Conservation (phyloP, 2,888 invertebrate genomes). For the Diarsia rubi region DNA sequence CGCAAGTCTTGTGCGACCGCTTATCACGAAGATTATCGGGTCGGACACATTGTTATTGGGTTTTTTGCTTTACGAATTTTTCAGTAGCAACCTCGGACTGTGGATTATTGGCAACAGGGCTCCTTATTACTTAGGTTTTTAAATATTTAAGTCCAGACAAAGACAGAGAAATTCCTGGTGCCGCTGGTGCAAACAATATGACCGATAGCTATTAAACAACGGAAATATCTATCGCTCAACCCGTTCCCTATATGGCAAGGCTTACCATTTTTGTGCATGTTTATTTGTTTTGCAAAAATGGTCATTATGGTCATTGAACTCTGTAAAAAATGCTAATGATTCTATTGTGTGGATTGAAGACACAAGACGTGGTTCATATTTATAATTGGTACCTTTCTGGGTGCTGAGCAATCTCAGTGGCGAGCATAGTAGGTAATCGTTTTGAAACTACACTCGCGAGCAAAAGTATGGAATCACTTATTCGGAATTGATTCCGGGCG, state of each 20-base stretch:
- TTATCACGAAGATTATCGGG: no score
- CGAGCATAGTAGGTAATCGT: no score
- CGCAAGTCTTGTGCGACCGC: no score
- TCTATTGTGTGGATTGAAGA: not conserved
- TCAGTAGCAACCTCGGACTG: no score
- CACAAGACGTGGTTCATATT: not conserved
- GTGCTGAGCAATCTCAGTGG: no score
- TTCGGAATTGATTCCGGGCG: no score
- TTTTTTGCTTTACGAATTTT: no score
- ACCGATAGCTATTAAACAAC: slow-evolving; percentile 2
- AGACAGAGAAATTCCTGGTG: not conserved
- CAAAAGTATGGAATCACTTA: no score
- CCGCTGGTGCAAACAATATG: not conserved
- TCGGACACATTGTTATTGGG: no score
- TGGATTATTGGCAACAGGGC: no score
- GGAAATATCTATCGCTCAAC: not conserved
- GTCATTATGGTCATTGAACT: slow-evolving; percentile 18
- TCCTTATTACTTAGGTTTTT: no score
- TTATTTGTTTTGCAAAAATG: slow-evolving; percentile 16
- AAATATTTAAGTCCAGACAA: not conserved
- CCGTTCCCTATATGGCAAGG: not conserved
- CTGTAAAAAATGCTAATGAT: slow-evolving; percentile 9
- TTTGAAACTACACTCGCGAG: no score
- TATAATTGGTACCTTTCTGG: not conserved
- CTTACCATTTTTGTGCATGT: not conserved